Evolutionary conservation across 2,888 invertebrate species (phyloP).

Genomic region (Drosophila incognita): DNA sequence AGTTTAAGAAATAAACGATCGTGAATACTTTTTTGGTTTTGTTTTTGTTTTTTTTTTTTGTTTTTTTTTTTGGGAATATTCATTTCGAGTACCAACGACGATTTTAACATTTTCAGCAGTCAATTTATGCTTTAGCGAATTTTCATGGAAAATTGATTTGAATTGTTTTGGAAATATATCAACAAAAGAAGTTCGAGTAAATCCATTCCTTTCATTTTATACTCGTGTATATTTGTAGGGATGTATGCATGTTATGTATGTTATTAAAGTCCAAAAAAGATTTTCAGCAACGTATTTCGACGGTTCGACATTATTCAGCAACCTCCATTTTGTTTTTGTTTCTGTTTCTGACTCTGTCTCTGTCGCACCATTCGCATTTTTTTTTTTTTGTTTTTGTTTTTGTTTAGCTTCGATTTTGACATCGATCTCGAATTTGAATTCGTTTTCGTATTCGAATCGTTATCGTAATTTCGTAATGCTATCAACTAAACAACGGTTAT

Average conservation of each 20-base stretch:
- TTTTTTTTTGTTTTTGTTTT: conserved; percentile 32
- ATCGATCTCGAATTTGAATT: conserved; percentile 21
- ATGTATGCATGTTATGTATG: conserved; percentile 49
- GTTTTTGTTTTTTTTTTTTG: conserved; percentile 1
- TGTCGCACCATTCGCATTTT: conserved; percentile 76
- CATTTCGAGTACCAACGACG: conserved; percentile 62
- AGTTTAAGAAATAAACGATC: conserved; percentile 53
- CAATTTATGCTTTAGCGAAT: conserved; percentile 30
- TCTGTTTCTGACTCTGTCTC: conserved; percentile 54
- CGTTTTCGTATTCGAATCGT: conserved; percentile 23
- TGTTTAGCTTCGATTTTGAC: conserved; percentile 39
- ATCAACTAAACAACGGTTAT: conserved; percentile 74
- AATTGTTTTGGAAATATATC: conserved; percentile 30
- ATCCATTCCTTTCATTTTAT: conserved; percentile 29
- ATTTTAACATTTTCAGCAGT: conserved; percentile 60
- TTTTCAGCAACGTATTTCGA: conserved; percentile 77
- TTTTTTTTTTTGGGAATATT: conserved; percentile 15
- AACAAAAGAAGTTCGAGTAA: conserved; percentile 18
- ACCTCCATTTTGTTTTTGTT: conserved; percentile 53
- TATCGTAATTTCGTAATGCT: conserved; percentile 51
- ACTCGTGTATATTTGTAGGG: conserved; percentile 25
- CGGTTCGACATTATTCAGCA: conserved; percentile 77
- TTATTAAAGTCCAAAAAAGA: conserved; percentile 66
- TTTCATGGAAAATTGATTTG: conserved; percentile 22
- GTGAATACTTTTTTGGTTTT: conserved; percentile 30